Evolutionary conservation across 2,888 invertebrate genomes (phyloP).

Genomic region (Nasonovia ribisnigri): DNA sequence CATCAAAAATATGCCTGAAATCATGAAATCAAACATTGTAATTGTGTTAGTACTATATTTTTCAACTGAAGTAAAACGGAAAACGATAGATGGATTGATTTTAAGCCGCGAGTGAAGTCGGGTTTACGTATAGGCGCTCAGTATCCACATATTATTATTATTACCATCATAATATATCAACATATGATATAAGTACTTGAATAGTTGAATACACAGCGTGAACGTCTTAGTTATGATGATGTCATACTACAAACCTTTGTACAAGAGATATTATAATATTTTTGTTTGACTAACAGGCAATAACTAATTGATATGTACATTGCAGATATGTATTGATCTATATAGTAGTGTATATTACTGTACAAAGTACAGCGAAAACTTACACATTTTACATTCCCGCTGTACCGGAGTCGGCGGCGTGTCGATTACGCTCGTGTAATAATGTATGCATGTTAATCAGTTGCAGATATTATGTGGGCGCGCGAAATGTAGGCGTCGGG

Average conservation of each 20-base stretch:
- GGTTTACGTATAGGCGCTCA: neutral
- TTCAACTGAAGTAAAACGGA: neutral
- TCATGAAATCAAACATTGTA: neutral
- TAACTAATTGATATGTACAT: neutral
- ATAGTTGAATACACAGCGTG: neutral
- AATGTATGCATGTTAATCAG: slow-evolving; percentile 49
- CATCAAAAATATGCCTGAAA: neutral
- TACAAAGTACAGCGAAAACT: neutral
- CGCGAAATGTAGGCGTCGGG: slow-evolving; percentile 65
- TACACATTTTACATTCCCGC: neutral
- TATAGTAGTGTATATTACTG: neutral
- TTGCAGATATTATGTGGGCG: slow-evolving; percentile 65
- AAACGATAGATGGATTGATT: neutral
- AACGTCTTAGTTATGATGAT: neutral
- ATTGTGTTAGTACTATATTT: neutral
- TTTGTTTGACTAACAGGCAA: neutral
- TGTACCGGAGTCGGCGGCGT: neutral
- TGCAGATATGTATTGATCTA: too few relatives aligned
- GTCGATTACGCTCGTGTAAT: slow-evolving; percentile 19
- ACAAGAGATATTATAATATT: neutral
- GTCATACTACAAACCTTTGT: neutral
- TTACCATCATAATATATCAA: neutral
- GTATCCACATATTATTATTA: neutral
- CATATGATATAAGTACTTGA: neutral
- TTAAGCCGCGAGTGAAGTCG: neutral